A percentile compares a stretch with the other conserved stretches of the same genome.
These are phyloP conservation scores for Triplophysa siluroides DNA, from an alignment of 2,113 vertebrate genomes.

Conservation along the genomic window DNA sequence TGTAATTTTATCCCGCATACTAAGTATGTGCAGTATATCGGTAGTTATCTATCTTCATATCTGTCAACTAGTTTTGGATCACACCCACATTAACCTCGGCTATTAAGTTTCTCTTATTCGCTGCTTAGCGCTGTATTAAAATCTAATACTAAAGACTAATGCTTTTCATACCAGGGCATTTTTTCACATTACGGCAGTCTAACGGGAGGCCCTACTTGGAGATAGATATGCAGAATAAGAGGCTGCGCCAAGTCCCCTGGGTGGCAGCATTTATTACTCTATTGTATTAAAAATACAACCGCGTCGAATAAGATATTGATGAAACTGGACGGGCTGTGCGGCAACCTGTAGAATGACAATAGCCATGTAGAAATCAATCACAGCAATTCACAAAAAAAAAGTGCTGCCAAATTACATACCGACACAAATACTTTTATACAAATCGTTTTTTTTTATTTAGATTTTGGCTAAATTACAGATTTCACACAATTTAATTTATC, in stretches of 20 bases:
- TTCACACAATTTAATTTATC: neutral
- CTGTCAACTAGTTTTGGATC: slow-evolving; percentile 35
- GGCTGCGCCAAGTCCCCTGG: slow-evolving; percentile 19
- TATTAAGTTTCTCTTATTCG: slow-evolving; percentile 36
- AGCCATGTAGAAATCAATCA: neutral
- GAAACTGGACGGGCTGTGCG: neutral
- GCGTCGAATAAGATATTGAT: slow-evolving; percentile 33
- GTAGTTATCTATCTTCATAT: slow-evolving; percentile 28
- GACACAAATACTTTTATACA: neutral
- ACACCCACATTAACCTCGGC: slow-evolving; percentile 36
- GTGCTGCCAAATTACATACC: slow-evolving; percentile 19
- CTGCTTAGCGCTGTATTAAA: slow-evolving; percentile 38
- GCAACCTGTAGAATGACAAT: slow-evolving; percentile 6
- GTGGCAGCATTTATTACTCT: slow-evolving; percentile 18
- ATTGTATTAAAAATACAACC: slow-evolving; percentile 38
- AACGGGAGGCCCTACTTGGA: slow-evolving; percentile 14
- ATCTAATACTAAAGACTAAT: slow-evolving; percentile 37
- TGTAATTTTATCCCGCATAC: neutral
- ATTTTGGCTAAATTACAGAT: slow-evolving; percentile 12
- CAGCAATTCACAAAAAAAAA: neutral
- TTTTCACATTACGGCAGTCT: slow-evolving; percentile 20
- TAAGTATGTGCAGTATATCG: slow-evolving; percentile 2
- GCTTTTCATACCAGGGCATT: slow-evolving; percentile 25
- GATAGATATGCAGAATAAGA: slow-evolving; percentile 36
- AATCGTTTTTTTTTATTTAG: neutral